Evolutionary conservation across 2,888 invertebrate genomes (phyloP).

Genomic region (Trissoscelio sp.): DNA sequence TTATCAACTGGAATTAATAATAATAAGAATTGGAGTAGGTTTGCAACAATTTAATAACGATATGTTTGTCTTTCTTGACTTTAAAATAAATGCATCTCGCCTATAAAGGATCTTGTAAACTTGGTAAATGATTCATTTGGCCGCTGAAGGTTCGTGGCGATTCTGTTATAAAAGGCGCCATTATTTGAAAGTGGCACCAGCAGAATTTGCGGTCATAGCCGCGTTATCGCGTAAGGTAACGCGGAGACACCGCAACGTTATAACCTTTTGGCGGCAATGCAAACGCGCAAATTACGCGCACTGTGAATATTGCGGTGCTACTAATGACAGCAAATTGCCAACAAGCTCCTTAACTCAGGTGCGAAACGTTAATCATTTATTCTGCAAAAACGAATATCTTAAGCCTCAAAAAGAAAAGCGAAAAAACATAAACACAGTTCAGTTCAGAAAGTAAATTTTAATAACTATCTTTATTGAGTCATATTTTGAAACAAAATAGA

Average conservation of each 20-base stretch:
- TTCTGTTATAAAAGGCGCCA: conserved; percentile 50
- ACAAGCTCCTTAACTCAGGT: conserved; percentile 65
- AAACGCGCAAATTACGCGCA: conserved; percentile 69
- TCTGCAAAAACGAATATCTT: conserved; percentile 15
- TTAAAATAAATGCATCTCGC: conserved; percentile 14
- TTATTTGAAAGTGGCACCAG: conserved; percentile 60
- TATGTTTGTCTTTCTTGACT: conserved; percentile 8
- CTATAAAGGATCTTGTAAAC: conserved; percentile 15
- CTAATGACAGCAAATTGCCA: conserved; percentile 68
- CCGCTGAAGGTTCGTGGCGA: conserved; percentile 29
- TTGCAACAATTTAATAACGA: too few species aligned
- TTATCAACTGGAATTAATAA: conserved; percentile 14
- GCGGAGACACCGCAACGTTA: conserved; percentile 69
- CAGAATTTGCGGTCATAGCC: conserved; percentile 62
- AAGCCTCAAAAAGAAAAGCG: neutral
- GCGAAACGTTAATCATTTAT: conserved; percentile 64
- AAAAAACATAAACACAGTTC: neutral
- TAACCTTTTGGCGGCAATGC: conserved; percentile 67
- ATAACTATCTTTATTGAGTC: neutral
- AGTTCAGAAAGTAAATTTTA: neutral
- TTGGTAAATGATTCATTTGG: conserved; percentile 42
- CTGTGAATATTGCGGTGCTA: conserved; percentile 64
- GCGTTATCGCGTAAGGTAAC: conserved; percentile 66
- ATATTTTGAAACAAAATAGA: neutral
- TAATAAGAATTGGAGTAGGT: too few species aligned